These are phyloP conservation scores for Tipula lateralis DNA, from an alignment of 2,888 invertebrate species.

Conservation along the genomic window DNA sequence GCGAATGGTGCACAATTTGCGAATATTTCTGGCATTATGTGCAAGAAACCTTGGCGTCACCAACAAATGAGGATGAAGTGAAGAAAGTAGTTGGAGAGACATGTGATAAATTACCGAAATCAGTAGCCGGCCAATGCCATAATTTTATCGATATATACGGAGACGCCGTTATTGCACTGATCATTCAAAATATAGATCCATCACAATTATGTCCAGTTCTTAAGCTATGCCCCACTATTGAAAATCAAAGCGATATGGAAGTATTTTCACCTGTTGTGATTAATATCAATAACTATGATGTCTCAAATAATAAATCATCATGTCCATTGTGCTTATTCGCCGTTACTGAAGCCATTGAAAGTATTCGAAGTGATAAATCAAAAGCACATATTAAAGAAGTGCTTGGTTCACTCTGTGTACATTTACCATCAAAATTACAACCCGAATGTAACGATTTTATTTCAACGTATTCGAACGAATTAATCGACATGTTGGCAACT, in stretches of 20 bases:
- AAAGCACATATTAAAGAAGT: slow-evolving; percentile 66
- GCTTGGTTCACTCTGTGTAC: slow-evolving; percentile 64
- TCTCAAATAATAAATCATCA: slow-evolving; percentile 55
- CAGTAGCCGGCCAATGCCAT: slow-evolving; percentile 61
- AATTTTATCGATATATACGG: slow-evolving; percentile 76
- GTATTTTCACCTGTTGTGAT: slow-evolving; percentile 48
- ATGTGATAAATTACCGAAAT: slow-evolving; percentile 62
- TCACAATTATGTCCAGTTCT: slow-evolving; percentile 60
- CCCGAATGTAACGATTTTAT: slow-evolving; percentile 72
- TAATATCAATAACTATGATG: slow-evolving; percentile 36
- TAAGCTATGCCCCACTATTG: slow-evolving; percentile 59
- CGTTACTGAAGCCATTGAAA: slow-evolving; percentile 67
- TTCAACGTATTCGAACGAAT: slow-evolving; percentile 66
- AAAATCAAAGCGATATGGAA: slow-evolving; percentile 51
- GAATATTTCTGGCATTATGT: slow-evolving; percentile 76
- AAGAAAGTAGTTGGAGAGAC: slow-evolving; percentile 62
- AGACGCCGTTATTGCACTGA: slow-evolving; percentile 68
- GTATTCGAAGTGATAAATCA: slow-evolving; percentile 68
- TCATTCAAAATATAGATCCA: slow-evolving; percentile 59
- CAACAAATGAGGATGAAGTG: slow-evolving; percentile 63
- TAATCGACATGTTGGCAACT: slow-evolving; percentile 72
- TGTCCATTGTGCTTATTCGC: slow-evolving; percentile 83
- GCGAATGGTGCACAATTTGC: slow-evolving; percentile 66
- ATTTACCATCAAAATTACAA: slow-evolving; percentile 59
- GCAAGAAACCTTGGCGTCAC: slow-evolving; percentile 66